A percentile compares a stretch with the other conserved stretches of the same genome.
These are phyloP conservation scores for Anolis sagrei DNA, from an alignment of 2,113 vertebrate genomes.

Conservation along the genomic window DNA sequence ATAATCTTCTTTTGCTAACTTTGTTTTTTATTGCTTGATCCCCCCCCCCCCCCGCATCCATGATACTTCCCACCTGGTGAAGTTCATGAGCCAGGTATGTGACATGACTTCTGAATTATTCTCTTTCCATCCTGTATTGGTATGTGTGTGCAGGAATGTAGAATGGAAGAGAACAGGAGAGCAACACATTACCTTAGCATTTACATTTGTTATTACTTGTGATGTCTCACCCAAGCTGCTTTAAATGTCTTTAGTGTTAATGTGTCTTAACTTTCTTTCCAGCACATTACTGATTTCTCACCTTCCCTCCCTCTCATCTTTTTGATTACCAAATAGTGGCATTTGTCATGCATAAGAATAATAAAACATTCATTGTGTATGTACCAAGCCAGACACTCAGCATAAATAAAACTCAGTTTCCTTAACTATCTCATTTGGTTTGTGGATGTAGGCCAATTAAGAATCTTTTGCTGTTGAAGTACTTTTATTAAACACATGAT, in stretches of 20 bases:
- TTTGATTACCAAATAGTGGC: fast-evolving
- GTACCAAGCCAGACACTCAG: not conserved
- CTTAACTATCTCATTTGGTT: not conserved
- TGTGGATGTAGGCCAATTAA: not conserved
- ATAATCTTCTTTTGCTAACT: constrained; percentile 18
- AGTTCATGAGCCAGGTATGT: constrained; percentile 83
- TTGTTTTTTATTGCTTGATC: constrained; percentile 50
- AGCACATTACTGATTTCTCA: not conserved
- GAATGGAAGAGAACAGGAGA: constrained; percentile 57
- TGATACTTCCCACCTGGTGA: constrained; percentile 70
- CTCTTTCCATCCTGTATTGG: not conserved
- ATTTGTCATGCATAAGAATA: not conserved
- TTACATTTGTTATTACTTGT: not conserved
- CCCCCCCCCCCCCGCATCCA: constrained; percentile 20
- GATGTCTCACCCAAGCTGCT: too few species aligned
- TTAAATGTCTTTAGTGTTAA: too few species aligned
- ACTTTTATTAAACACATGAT: not conserved
- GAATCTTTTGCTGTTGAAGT: not conserved
- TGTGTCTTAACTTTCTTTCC: too few species aligned
- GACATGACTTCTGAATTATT: constrained; percentile 60
- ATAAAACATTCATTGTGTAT: not conserved
- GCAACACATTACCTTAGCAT: not conserved
- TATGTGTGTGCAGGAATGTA: constrained; percentile 36
- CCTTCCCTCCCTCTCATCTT: not conserved
- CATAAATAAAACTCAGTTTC: not conserved